phyloP scores from a whole-genome alignment of 2,797 vertebrate genomes.

The Tokudaia muenninki region DNA sequence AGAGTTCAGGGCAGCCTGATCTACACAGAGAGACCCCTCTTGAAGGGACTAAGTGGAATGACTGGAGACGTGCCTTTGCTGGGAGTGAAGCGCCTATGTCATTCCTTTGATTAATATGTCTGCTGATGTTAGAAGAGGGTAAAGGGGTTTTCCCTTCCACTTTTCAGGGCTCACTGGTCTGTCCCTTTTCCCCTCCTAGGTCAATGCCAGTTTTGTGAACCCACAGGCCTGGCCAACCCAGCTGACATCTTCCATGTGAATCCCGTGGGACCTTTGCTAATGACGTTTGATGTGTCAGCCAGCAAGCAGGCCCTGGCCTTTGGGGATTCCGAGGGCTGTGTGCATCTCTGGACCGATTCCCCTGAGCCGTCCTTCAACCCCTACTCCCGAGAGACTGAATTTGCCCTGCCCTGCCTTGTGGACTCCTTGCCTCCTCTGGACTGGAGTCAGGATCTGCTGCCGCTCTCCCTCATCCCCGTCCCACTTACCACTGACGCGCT shows the following conservation, averaged over 20 bases:
- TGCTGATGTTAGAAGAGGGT: not conserved
- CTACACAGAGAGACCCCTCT: not conserved
- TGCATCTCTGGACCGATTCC: conserved; percentile 97
- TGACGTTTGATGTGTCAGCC: conserved; percentile 97
- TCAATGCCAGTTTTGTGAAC: conserved; percentile 99
- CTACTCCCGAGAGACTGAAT: conserved; percentile 97
- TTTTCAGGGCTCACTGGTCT: conserved; percentile 24
- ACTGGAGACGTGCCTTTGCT: conserved; percentile 25
- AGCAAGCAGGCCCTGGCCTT: conserved; percentile 98
- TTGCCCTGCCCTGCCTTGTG: conserved; percentile 95
- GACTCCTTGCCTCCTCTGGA: conserved; percentile 96
- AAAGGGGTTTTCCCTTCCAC: not conserved
- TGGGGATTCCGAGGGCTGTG: conserved; percentile 96
- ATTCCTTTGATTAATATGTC: not conserved
- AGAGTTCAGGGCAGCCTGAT: not conserved
- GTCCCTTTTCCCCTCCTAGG: conserved; percentile 86
- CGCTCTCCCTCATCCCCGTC: conserved; percentile 95
- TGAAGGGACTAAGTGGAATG: not conserved
- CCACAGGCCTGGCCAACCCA: conserved; percentile 96
- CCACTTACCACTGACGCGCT: conserved; percentile 94
- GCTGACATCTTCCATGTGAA: conserved; percentile 98
- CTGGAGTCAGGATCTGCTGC: conserved; percentile 97
- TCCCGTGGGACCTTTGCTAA: conserved; percentile 96
- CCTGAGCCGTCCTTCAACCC: conserved; percentile 96
- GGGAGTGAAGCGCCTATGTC: not conserved